These are phyloP conservation scores for Dendrophyllia cribrosa DNA, from an alignment of 64 coral and sea anemone species.

Conservation along the genomic window DNA sequence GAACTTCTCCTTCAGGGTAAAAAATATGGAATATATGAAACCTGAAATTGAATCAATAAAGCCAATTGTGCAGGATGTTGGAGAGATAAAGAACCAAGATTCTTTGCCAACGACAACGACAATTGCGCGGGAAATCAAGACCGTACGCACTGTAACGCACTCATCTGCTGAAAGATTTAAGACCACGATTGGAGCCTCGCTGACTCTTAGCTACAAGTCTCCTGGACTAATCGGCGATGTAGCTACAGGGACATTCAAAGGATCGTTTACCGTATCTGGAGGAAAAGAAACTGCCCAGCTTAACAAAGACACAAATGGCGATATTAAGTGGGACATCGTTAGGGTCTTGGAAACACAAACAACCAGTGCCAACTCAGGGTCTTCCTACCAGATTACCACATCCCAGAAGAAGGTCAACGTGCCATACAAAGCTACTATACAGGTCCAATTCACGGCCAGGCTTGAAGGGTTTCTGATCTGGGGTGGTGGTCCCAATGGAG, in stretches of 20 bases:
- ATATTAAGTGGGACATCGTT: constrained; percentile 38
- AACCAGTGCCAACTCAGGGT: neutral
- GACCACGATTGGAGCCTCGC: constrained; percentile 27
- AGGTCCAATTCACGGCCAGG: constrained; percentile 65
- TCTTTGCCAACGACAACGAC: neutral
- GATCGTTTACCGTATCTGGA: constrained; percentile 1
- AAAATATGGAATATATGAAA: constrained; percentile 46
- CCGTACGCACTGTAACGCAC: constrained; percentile 74
- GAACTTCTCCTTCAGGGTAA: constrained; percentile 51
- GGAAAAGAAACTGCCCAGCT: constrained; percentile 1
- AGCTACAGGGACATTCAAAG: neutral
- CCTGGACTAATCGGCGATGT: constrained; percentile 16
- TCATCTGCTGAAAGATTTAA: constrained; percentile 56
- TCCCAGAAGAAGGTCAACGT: constrained; percentile 23
- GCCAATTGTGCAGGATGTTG: constrained; percentile 48
- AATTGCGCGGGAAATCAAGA: constrained; percentile 48
- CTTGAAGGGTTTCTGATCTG: constrained; percentile 76
- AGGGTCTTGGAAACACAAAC: neutral
- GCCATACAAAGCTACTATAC: constrained; percentile 71
- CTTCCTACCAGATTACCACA: constrained; percentile 28
- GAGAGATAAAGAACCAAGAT: constrained; percentile 44
- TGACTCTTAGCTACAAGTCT: constrained; percentile 65
- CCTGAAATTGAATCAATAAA: constrained; percentile 40
- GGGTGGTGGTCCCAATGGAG: constrained; percentile 71
- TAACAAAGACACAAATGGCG: neutral